Conservation (phyloP, 2,797 vertebrate species). For the Cheirogaleus major region DNA sequence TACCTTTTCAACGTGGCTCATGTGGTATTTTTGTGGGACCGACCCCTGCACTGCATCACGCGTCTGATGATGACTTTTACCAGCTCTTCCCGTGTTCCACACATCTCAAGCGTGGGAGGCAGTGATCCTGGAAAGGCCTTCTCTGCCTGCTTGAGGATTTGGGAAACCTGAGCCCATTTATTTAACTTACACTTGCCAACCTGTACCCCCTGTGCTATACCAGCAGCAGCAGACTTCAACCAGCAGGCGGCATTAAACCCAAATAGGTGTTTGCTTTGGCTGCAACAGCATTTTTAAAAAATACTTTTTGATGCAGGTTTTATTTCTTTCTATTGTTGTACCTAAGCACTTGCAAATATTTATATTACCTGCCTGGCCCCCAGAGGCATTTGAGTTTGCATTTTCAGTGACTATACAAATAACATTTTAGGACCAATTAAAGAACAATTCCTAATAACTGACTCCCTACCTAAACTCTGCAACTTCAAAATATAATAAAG, state of each 20-base stretch:
- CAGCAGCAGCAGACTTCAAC: not conserved
- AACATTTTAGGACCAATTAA: not conserved
- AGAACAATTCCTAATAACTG: not conserved
- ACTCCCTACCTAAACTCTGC: not conserved
- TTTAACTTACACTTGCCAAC: not conserved
- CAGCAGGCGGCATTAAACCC: not conserved
- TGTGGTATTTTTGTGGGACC: not conserved
- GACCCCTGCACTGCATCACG: not conserved
- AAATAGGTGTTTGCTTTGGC: not conserved
- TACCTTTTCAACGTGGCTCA: not conserved
- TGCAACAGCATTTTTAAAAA: not conserved
- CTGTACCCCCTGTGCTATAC: not conserved
- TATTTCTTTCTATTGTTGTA: not conserved
- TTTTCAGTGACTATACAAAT: not conserved
- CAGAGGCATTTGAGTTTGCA: not conserved
- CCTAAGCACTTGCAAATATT: not conserved
- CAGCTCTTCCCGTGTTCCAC: not conserved
- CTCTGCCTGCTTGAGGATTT: not conserved
- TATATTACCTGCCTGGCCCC: not conserved
- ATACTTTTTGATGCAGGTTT: not conserved
- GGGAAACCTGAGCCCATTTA: not conserved
- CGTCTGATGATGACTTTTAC: not conserved
- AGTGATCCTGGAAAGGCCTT: not conserved
- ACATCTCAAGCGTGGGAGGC: not conserved
- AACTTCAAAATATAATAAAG: not conserved